Percentiles rank a stretch among this genome's conserved stretches.
phyloP scores from a whole-genome alignment of 1,140 invertebrate species.

The Orius insidiosus region DNA sequence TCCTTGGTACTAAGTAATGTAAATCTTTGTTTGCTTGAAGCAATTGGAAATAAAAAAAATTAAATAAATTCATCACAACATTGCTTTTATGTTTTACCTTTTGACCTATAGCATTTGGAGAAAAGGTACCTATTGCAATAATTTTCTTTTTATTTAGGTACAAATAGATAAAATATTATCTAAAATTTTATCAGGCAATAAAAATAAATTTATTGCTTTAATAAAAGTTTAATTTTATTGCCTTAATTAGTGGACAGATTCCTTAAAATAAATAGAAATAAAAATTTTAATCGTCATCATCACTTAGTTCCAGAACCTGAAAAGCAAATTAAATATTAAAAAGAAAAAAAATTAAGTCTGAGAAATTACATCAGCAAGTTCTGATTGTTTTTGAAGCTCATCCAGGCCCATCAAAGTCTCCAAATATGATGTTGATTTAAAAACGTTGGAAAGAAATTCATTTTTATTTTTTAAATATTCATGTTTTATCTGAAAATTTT shows the following conservation, averaged over 20 bases:
- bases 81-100: no score
- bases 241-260: conserved; percentile 4
- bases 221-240: conserved; percentile 11
- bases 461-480: conserved; percentile 48
- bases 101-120: no score
- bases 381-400: conserved; percentile 45
- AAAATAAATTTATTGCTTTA: conserved; percentile 12
- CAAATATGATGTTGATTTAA: conserved; percentile 67
- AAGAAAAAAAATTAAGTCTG: conserved; percentile 2
- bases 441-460: conserved; percentile 67
- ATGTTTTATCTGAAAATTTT: conserved; percentile 37
- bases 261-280: conserved; percentile 1
- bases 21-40: no score
- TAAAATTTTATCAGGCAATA: conserved; percentile 12
- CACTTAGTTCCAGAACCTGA: conserved; percentile 19
- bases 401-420: conserved; percentile 76
- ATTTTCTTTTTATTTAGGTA: no score
- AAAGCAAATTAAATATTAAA: conserved; percentile 2
- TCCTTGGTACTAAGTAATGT: no score
- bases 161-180: conserved; percentile 5
- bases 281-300: conserved; percentile 15
- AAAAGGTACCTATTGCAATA: no score
- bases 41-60: neutral
- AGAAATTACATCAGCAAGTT: conserved; percentile 40
- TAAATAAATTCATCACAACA: no score